These are phyloP conservation scores for Imbricaverruca yamaguchii DNA, from an alignment of 2,888 invertebrate species.

Conservation along the genomic window DNA sequence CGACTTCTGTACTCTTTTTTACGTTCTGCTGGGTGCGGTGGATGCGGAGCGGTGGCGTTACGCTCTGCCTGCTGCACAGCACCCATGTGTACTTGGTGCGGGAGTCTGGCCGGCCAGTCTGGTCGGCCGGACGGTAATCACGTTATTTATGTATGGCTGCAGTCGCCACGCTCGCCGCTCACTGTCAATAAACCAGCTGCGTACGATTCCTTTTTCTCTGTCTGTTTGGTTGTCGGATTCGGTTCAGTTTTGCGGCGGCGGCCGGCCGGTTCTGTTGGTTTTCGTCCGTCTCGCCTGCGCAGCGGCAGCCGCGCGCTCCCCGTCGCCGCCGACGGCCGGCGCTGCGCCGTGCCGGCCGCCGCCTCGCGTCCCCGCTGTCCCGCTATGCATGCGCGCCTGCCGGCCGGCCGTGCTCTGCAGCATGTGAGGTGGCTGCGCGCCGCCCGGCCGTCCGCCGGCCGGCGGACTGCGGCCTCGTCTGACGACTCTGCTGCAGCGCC, in stretches of 20 bases:
- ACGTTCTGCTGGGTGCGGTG: neutral
- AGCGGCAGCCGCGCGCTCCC: too few species aligned
- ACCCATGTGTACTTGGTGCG: neutral
- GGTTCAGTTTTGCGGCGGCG: neutral
- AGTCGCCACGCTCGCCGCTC: neutral
- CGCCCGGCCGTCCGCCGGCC: too few species aligned
- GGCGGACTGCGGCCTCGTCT: too few species aligned
- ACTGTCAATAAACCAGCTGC: constrained; percentile 10
- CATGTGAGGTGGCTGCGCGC: too few species aligned
- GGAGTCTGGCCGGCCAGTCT: neutral
- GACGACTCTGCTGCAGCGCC: too few species aligned
- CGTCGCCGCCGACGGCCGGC: too few species aligned
- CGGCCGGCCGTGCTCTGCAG: too few species aligned
- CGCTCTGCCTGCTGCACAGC: neutral
- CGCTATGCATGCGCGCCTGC: too few species aligned
- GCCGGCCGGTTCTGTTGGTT: neutral
- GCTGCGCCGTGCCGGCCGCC: too few species aligned
- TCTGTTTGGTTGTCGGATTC: neutral
- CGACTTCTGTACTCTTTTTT: neutral
- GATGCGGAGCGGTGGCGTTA: too few species aligned
- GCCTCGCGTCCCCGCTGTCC: too few species aligned
- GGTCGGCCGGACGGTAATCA: neutral
- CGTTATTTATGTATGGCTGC: constrained; percentile 18
- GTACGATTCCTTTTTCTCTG: neutral
- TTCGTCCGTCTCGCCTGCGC: neutral